Evolutionary conservation across 2,888 invertebrate genomes (phyloP).

Genomic region (Caenorhabditis sinica): DNA sequence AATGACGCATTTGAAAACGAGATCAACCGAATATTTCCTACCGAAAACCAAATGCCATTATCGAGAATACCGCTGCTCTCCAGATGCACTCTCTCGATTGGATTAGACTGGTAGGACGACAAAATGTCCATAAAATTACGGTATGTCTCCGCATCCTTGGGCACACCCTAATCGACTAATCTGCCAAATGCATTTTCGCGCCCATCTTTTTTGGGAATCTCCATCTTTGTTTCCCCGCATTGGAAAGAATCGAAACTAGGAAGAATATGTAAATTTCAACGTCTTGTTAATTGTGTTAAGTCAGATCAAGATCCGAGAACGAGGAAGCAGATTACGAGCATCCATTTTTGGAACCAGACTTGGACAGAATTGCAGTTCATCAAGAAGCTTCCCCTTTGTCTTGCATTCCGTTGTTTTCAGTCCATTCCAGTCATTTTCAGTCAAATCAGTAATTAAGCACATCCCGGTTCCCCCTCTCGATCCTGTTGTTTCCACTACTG

Average conservation of each 20-base stretch:
- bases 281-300: slow-evolving; percentile 37
- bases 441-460: slow-evolving; percentile 53
- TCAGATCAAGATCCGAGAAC: slow-evolving; percentile 5
- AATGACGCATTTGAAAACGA: slow-evolving; percentile 9
- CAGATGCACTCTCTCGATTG: slow-evolving; percentile 27
- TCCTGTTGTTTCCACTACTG: slow-evolving; percentile 6
- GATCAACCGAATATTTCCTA: slow-evolving; percentile 1
- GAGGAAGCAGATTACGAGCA: slow-evolving; percentile 25
- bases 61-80: background rate
- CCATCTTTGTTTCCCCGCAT: slow-evolving; percentile 3
- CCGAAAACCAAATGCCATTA: slow-evolving; percentile 1
- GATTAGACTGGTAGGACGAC: slow-evolving; percentile 40
- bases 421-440: slow-evolving; percentile 23
- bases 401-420: slow-evolving; percentile 16
- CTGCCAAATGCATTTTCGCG: slow-evolving; percentile 60
- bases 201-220: slow-evolving; percentile 47
- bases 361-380: slow-evolving; percentile 30
- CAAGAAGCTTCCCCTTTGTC: slow-evolving; percentile 23
- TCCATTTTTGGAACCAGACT: slow-evolving; percentile 1
- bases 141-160: background rate
- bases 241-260: slow-evolving; percentile 3
- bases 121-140: slow-evolving; percentile 30
- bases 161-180: slow-evolving; percentile 56
- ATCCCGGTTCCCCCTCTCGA: background rate
- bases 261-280: slow-evolving; percentile 50